phyloP scores from a whole-genome alignment of 2,113 vertebrate species.

The Hemicordylus capensis region DNA sequence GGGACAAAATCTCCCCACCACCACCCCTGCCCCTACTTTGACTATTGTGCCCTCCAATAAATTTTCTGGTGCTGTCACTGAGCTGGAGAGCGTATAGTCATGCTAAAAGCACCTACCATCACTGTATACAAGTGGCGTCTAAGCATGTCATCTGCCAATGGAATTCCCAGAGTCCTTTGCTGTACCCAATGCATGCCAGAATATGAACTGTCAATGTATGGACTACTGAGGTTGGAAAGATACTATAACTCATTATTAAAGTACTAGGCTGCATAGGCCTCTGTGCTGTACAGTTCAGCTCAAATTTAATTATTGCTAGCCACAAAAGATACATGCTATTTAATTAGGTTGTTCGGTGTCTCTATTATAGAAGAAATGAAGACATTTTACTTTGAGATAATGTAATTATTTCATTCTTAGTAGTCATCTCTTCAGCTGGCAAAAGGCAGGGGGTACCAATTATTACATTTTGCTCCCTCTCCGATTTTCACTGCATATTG shows the following conservation, averaged over 20 bases:
- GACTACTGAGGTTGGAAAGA: not conserved
- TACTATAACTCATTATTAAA: conserved; percentile 3
- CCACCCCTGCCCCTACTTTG: too few species aligned
- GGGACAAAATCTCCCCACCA: too few species aligned
- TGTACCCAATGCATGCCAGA: not conserved
- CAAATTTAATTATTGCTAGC: not conserved
- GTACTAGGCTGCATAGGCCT: not conserved
- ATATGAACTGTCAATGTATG: not conserved
- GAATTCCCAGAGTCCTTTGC: not conserved
- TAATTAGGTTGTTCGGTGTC: conserved; percentile 3
- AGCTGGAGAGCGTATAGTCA: too few species aligned
- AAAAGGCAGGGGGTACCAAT: not conserved
- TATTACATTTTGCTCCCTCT: not conserved
- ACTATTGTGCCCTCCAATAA: too few species aligned
- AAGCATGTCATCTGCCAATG: not conserved
- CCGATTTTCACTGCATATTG: not conserved
- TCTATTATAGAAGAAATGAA: not conserved
- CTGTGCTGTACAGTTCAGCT: not conserved
- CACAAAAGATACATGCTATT: not conserved
- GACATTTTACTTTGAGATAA: conserved; percentile 1
- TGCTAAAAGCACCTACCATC: too few species aligned
- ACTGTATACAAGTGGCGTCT: not conserved
- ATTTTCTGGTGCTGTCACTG: too few species aligned
- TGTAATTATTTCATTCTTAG: not conserved
- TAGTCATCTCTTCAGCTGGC: not conserved